A percentile compares a stretch with the other conserved stretches of the same genome.
Conservation (phyloP, 2,888 invertebrate species). For the Cephus spinipes region DNA sequence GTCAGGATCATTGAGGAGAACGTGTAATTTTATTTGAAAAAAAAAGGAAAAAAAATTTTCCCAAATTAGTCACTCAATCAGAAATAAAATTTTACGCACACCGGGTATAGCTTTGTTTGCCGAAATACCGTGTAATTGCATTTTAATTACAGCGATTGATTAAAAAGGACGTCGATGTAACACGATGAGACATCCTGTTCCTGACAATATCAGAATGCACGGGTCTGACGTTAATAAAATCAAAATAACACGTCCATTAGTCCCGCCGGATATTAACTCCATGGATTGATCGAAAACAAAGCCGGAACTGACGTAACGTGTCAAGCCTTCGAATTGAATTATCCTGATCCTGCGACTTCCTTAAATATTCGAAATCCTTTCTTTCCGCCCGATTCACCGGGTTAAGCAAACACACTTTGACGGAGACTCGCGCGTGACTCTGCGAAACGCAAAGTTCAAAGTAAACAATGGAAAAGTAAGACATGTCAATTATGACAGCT, state of each 20-base stretch:
- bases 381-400: slow-evolving; percentile 8
- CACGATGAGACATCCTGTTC: not conserved
- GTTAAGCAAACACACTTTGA: slow-evolving; percentile 20
- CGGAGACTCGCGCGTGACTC: not conserved
- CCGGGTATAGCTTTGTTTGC: not conserved
- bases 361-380: slow-evolving; percentile 19
- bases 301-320: not conserved
- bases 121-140: not conserved
- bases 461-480: not conserved
- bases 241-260: not conserved
- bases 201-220: not conserved
- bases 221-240: not conserved
- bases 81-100: not conserved
- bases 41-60: too few species aligned
- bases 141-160: not conserved
- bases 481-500: not conserved
- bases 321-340: not conserved
- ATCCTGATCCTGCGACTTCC: slow-evolving; percentile 10
- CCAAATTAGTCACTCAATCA: not conserved
- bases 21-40: too few species aligned
- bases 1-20: not conserved
- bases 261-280: not conserved
- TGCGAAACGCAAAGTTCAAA: not conserved
- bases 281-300: not conserved
- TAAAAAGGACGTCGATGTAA: not conserved